Base-by-base conservation (phyloP, 2,797 vertebrate species). In the Semotilus atromaculatus region DNA sequence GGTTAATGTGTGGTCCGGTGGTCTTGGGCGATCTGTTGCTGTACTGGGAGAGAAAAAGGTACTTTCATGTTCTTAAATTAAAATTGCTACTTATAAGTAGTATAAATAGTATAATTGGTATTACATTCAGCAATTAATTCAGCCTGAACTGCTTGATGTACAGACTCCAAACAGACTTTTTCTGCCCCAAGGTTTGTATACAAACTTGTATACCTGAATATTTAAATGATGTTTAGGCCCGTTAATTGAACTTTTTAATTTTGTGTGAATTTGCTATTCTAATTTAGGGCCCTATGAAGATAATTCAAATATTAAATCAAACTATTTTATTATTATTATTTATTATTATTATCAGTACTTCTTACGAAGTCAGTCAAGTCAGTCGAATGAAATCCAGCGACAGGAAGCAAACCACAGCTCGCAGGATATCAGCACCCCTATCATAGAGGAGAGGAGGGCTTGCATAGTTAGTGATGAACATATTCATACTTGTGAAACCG, bases 1-100 rank as follows among this genome's bases (percentile, higher is more conserved):
- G 97, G 93, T 97, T 78, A 94, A 96, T 74, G 90, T 98, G 55
- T 97, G 96, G 96, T 96, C 96, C 13, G 96, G 95, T 1, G 95
- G 94, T 89, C 95, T 97, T 4, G 96, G 97, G 11, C 89, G 80
- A 11, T 93, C 92, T n/a, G 78, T 93, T 7, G 86, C 88, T 1
- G 62, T 82, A 5, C 91, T 95, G 70, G 90, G 92, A 89, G 88
- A 67, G 0, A 72, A 91, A 55, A 53, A 89, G n/a, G 94, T 96
- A 87, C 7, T 23, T 60, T 43, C 29, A 58, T 7, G 8, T 40
- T 80, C 5, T 51, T 51, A 18, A 51, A 51, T 51, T 23, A 43
- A 7, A 29, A 40, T 21, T 19, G 23, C 8, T 31, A 11, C 3
- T 40, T 64, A 23, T 38, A 67, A 34, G 64, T 34, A 67, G 6